Evolutionary conservation across 2,888 invertebrate species (phyloP), one percentile per base, ranked within the genome.

Genomic region (Agonum fuliginosum): DNA sequence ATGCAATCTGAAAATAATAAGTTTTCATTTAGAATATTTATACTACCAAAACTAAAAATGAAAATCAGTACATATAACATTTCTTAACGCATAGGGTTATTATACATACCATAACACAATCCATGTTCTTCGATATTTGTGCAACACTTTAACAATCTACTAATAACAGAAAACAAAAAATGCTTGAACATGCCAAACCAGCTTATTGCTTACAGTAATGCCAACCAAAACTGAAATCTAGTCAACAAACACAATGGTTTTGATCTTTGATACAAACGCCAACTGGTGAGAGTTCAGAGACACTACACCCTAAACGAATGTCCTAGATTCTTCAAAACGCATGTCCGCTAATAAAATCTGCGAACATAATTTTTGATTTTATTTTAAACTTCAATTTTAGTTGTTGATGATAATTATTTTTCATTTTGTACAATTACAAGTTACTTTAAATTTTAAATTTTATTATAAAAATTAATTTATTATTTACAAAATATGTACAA

Each of bases 401-500:
- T 37, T 37, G 19, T 17, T 6, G 3, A 4, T 41, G 8, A 46
- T 46, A n/a, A n/a, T n/a, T n/a, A n/a, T n/a, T n/a, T n/a, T n/a
- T n/a, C 6, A 48, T 48, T 3, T 20, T 51, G 22, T 54, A 54
- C 6, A 54, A 54, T n/a, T n/a, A n/a, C n/a, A 30, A 4, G 30
- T 5, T 12, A 30, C 4, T 3, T 24, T n/a, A 30, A 14, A 30
- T 62, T 24, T 10, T 54, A 12, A 43, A 5, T 1, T n/a, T 43
- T n/a, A 30, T 17, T 34, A 30, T 14, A 62, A 62, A 72, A 73
- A 73, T 58, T 54, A 58, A 51, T 54, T 58, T 54, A 72, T 72
- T 72, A 73, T 73, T 73, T 73, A 73, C 73, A 73, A 73, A 73
- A 73, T 73, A 73, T 73, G 37, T 73, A 73, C 73, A 73, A 58